Evolutionary conservation across 2,888 invertebrate genomes (phyloP), one percentile per base, ranked within the genome.

Genomic region (Abrostola tripartita): DNA sequence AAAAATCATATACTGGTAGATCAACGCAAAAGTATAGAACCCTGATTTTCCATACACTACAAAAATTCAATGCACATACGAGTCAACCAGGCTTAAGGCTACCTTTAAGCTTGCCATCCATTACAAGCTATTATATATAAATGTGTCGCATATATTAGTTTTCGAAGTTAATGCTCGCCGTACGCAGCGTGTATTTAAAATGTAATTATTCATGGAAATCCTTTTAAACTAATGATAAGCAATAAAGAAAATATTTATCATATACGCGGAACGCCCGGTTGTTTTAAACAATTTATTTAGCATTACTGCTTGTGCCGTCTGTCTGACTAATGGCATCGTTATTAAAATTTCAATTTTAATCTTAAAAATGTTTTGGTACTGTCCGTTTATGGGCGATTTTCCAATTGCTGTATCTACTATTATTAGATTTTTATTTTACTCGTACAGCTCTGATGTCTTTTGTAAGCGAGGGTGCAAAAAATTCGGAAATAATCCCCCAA

Each of bases 71-170:
- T 9, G 14, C 10, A 14, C 6, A 5, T 7, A 10, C 40, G 5
- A 40, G 10, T 10, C 40, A 49, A 14, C 8, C 37, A 0, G 6
- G 10, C 10, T 10, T 44, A 11, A 5, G 37, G 49, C 50, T 36
- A 61, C 9, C 49, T 56, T 47, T 10, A 57, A 60, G 53, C 56
- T 49, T 37, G 14, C 51, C 37, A 49, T 42, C 55, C 65, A 74
- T 70, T 63, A 50, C 57, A 65, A 71, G 57, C 60, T 55, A 68
- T 70, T 64, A 68, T 49, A 53, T 49, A 64, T 70, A 67, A 75
- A 72, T 72, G 64, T 75, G 72, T 78, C 76, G n/a, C 57, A 75
- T 78, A 72, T 62, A 66, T 75, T 64, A 65, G 61, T 59, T 61
- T 54, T 49, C 53, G 24, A 56, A 74, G 60, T 70, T 56, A 71